Conservation (phyloP, 2,113 vertebrate species). For the Ctenomys sociabilis region DNA sequence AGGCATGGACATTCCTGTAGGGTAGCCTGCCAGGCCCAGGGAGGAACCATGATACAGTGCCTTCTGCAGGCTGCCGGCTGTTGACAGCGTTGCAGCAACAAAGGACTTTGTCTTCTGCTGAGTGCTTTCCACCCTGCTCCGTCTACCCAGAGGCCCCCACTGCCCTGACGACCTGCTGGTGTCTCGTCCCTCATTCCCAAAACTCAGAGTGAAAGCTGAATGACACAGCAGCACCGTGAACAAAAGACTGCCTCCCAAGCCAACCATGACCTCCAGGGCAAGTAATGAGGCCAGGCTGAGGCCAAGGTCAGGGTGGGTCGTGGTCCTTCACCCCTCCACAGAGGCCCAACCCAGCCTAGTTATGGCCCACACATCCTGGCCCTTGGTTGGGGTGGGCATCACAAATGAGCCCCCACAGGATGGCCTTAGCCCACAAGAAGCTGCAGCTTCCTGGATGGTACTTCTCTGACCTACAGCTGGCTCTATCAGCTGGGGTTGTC, state of each 20-base stretch:
- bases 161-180: not conserved
- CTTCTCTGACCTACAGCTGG: not conserved
- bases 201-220: not conserved
- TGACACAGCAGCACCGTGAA: not conserved
- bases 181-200: not conserved
- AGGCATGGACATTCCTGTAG: not conserved
- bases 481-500: not conserved
- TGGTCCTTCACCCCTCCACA: rapidly evolving
- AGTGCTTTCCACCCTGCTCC: not conserved
- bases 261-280: not conserved
- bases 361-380: not conserved
- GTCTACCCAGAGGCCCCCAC: not conserved
- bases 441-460: not conserved
- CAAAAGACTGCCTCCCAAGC: not conserved
- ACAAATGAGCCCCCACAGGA: not conserved
- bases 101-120: not conserved
- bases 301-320: not conserved
- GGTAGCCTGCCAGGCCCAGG: not conserved
- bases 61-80: not conserved
- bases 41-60: not conserved
- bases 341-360: no score
- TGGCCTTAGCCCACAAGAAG: not conserved
- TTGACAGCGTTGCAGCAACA: not conserved
- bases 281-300: not conserved
- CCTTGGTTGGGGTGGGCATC: not conserved